Evolutionary conservation across 2,113 vertebrate genomes (phyloP).

Genomic region (Eubucco bourcierii): DNA sequence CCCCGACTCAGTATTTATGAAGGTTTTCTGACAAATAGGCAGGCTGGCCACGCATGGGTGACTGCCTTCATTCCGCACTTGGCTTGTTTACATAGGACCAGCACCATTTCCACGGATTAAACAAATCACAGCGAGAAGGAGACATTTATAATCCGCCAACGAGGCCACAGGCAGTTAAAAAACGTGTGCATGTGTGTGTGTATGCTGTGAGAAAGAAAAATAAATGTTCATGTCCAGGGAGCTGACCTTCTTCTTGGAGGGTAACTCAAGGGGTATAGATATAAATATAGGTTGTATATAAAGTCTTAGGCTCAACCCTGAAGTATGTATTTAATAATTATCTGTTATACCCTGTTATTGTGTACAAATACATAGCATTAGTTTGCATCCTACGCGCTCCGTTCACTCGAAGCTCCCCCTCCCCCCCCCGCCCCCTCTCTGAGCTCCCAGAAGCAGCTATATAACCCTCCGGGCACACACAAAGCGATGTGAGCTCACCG

Average conservation of each 20-base stretch:
- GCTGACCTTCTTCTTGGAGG: slow-evolving; percentile 86
- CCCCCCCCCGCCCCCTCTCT: not conserved
- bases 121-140: slow-evolving; percentile 95
- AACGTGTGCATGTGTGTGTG: slow-evolving; percentile 74
- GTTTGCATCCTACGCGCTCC: not conserved
- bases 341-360: not conserved
- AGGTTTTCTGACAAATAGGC: slow-evolving; percentile 96
- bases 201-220: slow-evolving; percentile 78
- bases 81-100: slow-evolving; percentile 98
- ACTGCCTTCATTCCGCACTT: slow-evolving; percentile 93
- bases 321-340: slow-evolving; percentile 51
- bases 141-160: slow-evolving; percentile 95
- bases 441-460: not conserved
- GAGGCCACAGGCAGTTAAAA: slow-evolving; percentile 89
- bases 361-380: slow-evolving; percentile 11
- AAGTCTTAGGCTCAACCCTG: not conserved
- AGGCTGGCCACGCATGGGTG: slow-evolving; percentile 89
- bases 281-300: slow-evolving; percentile 57
- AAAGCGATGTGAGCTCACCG: not conserved
- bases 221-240: slow-evolving; percentile 80
- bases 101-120: slow-evolving; percentile 98
- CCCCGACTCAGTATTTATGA: slow-evolving; percentile 89
- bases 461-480: not conserved
- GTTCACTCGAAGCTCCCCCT: not conserved
- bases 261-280: slow-evolving; percentile 60